Evolutionary conservation across 2,888 invertebrate genomes (phyloP), one percentile per base, ranked within the genome.

Genomic region (Argynnis bischoffii): DNA sequence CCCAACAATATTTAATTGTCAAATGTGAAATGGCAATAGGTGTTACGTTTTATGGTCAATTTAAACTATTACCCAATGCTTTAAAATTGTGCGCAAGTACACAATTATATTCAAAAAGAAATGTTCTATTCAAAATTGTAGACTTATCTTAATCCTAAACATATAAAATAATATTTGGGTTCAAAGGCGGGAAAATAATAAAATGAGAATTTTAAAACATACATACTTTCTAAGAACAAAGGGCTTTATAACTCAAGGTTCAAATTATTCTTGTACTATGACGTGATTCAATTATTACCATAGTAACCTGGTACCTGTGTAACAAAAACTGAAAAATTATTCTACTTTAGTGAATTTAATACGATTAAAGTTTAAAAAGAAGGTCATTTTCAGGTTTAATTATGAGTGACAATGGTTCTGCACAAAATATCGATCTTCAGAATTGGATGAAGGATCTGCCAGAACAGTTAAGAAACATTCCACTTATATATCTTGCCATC

Each of bases 371-470:
- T 53, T 16, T 16, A 41, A n/a, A 21, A 41, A 15, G 18, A 18
- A 8, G n/a, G 16, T 11, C 6, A 3, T 41, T 51, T 61, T 6
- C 54, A 74, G 74, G 56, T 54, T 46, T 41, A 72, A 83, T 83
- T 71, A 91, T 90, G 89, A 79, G 81, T 74, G 84, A 88, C 69
- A 78, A 85, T 67, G 78, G 73, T 54, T 71, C 76, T 61, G 81
- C 85, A 55, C 78, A 86, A 70, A 81, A 79, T 65, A 72, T 87
- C 55, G 79, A 83, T 67, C 85, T 95, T 64, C 95, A 95, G 79
- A 90, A 94, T 74, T 96, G 96, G 96, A 96, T 96, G 96, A 89
- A 92, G 46, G 93, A 94, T 70, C 83, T 96, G 75, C 95, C 96
- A 63, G 85, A 89, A 16, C 83, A 87, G 67, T 79, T 96, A 41